Evolutionary conservation across 2,797 vertebrate species (phyloP), one percentile per base, ranked within the genome.

Genomic region (Oceanodroma leucorhoa): DNA sequence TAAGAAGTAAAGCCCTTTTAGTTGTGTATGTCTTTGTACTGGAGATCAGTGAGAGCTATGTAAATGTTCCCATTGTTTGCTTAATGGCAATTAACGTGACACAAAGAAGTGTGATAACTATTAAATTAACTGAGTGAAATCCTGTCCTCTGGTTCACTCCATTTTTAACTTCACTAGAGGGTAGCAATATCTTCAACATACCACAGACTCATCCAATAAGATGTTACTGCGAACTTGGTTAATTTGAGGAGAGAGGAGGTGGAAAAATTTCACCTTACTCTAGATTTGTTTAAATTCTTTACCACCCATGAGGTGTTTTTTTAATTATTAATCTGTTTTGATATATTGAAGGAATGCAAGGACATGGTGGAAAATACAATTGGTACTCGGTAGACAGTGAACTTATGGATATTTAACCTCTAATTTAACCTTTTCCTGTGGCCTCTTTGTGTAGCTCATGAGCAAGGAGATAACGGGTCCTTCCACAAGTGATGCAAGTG

Each of bases 391-490:
- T 50, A 70, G 32, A 29, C 20, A 40, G 29, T 71, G 61, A n/a
- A 29, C 64, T 83, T 86, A 40, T 7, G 46, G 27, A 6, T 66
- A 46, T 19, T 6, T 78, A 83, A 46, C 26, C 12, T 86, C 22
- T 72, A 38, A 69, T 72, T 45, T 60, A 88, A 73, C 11, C 19
- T 41, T 26, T 73, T 79, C 32, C 58, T 71, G 18, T 83, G 70
- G 73, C 95, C 95, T 94, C 96, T 97, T 93, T 89, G 96, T 93
- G 60, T 97, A 99, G 99, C 98, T 99, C 71, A 99, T 99, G 98
- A 99, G 97, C 96, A 99, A 98, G 97, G 99, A 99, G 93, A 94
- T 95, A 41, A 32, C 97, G 5, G 95, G 92, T 93, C 97, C 97
- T 40, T 97, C 98, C 96, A 95, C 97, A 80, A 95, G 97, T 62